Evolutionary conservation across 2,113 vertebrate species (phyloP).

Genomic region (Tetraodon nigroviridis): DNA sequence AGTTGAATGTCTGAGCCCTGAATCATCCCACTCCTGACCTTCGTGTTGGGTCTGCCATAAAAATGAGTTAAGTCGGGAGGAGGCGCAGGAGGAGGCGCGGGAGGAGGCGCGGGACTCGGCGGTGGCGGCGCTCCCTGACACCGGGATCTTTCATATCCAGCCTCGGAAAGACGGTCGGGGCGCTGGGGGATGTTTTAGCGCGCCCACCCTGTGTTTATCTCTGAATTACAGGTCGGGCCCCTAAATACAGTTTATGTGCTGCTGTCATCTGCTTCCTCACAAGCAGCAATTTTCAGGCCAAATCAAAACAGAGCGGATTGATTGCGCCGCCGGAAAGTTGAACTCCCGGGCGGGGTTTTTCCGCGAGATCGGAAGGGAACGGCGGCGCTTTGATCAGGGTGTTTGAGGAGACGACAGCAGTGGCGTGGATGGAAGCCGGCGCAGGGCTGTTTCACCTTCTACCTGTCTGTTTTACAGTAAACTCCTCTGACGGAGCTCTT

Average conservation of each 20-base stretch:
- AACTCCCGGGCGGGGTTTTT: constrained; percentile 47
- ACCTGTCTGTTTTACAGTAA: constrained; percentile 52
- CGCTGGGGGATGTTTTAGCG: constrained; percentile 16
- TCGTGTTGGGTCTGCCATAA: neutral
- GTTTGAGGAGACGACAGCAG: constrained; percentile 55
- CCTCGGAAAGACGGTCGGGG: constrained; percentile 21
- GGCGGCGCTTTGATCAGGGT: constrained; percentile 64
- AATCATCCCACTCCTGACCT: no score
- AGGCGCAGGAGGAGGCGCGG: no score
- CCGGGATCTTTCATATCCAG: constrained; percentile 5
- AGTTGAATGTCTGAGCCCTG: no score
- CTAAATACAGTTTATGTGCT: constrained; percentile 44
- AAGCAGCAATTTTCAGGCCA: constrained; percentile 42
- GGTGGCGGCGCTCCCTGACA: constrained; percentile 24
- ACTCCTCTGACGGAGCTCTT: constrained; percentile 43
- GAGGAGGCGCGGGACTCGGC: constrained; percentile 16
- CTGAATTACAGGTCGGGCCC: constrained; percentile 37
- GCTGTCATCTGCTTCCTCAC: constrained; percentile 41
- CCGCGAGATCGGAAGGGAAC: constrained; percentile 49
- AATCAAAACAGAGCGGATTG: constrained; percentile 52
- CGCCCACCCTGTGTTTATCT: constrained; percentile 37
- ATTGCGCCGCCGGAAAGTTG: constrained; percentile 41
- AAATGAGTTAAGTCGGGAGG: constrained; percentile 18
- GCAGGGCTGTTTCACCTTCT: constrained; percentile 18
- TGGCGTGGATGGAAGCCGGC: constrained; percentile 64